Percentiles rank a stretch among this genome's conserved stretches.
These are phyloP conservation scores for Syngnathus rostellatus DNA, from an alignment of 2,797 vertebrate species.

Conservation along the genomic window DNA sequence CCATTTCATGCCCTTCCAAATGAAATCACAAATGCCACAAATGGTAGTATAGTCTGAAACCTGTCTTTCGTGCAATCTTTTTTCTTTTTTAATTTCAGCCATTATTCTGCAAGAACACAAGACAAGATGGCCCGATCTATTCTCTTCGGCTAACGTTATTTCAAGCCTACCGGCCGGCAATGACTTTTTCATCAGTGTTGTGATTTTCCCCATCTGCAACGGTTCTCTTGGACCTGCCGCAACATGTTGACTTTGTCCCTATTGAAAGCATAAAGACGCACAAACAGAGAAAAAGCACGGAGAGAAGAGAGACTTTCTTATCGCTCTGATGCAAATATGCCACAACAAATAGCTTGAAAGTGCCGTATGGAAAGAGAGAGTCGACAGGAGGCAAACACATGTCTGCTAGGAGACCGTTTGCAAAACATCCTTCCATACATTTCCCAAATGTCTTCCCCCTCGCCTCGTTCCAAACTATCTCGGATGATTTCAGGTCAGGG, in stretches of 20 bases:
- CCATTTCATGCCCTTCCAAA: no score
- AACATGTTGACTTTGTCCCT: not conserved
- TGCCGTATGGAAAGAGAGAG: not conserved
- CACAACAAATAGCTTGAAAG: not conserved
- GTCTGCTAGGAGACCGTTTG: not conserved
- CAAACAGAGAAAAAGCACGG: not conserved
- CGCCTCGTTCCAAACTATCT: no score
- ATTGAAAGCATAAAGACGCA: not conserved
- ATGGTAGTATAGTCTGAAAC: no score
- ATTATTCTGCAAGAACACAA: no score
- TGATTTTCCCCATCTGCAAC: not conserved
- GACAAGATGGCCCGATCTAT: not conserved
- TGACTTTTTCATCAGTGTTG: not conserved
- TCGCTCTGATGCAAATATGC: not conserved
- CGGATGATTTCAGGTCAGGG: no score
- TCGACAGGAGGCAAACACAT: not conserved
- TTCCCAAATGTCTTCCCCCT: not conserved
- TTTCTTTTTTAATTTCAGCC: no score
- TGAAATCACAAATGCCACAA: no score
- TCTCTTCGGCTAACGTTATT: no score
- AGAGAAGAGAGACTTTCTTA: not conserved
- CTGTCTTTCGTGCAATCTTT: no score
- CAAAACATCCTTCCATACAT: not conserved
- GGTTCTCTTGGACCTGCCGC: not conserved
- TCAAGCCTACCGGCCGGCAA: no score